Evolutionary conservation across 2,888 invertebrate species (phyloP).

Genomic region (Lepidochrysops patricia): DNA sequence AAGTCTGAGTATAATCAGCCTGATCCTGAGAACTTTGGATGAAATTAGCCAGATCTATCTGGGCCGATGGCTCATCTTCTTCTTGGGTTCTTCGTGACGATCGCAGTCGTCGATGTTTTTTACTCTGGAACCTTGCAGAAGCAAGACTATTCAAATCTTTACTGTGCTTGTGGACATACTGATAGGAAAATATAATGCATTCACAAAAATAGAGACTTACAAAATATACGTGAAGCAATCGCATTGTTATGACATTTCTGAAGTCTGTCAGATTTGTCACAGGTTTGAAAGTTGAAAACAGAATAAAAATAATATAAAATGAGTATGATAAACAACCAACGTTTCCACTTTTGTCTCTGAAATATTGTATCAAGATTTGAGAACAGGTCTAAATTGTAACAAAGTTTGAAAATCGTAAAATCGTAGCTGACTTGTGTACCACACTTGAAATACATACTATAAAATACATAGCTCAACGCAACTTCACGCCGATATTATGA

Average conservation of each 20-base stretch:
- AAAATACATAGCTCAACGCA: no score
- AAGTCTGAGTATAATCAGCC: conserved; percentile 24
- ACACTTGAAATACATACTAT: no score
- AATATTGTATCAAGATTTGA: no score
- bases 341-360: no score
- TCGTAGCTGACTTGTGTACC: no score
- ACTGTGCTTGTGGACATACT: conserved; percentile 21
- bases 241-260: conserved; percentile 27
- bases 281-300: not conserved
- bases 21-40: conserved; percentile 36
- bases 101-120: conserved; percentile 22
- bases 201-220: conserved; percentile 26
- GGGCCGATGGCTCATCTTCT: conserved; percentile 31
- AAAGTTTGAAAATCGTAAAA: no score
- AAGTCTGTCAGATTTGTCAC: not conserved
- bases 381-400: no score
- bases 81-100: conserved; percentile 26
- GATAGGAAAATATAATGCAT: conserved; percentile 24
- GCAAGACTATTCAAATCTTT: conserved; percentile 13
- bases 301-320: not conserved
- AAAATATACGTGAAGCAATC: conserved; percentile 25
- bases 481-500: no score
- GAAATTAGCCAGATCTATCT: conserved; percentile 46
- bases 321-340: no score
- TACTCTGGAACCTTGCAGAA: conserved; percentile 3